Evolutionary conservation across 2,888 invertebrate species (phyloP), one percentile per base, ranked within the genome.

Genomic region (Oxystoma pomonae): DNA sequence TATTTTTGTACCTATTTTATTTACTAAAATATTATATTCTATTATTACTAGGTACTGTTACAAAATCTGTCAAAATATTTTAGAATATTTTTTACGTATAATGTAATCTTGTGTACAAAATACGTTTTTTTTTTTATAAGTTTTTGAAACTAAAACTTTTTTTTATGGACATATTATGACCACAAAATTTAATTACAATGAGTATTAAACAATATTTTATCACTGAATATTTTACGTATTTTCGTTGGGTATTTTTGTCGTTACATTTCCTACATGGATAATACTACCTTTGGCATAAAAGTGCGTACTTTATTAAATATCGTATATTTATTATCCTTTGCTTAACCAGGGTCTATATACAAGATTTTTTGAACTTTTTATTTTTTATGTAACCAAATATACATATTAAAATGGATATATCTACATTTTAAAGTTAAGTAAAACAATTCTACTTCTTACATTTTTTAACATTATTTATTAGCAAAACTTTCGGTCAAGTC

Each of bases 261-360:
- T n/a, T n/a, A n/a, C n/a, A n/a, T n/a, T 19, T 53, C 53, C 53
- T 53, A 78, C 77, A 79, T 78, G 78, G 80, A 79, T 78, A 78
- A 79, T 73, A 72, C 80, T 81, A 81, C 77, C 81, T 81, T 81
- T 81, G 81, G 81, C 81, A 80, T 80, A 77, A 79, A 78, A 78
- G 77, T 79, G 79, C 78, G 73, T 78, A 77, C 75, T 74, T 77
- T 77, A 76, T 76, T 74, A 75, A 74, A 75, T 78, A 78, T 80
- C 80, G 80, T 80, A 80, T 80, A 80, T 79, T 78, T 77, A 78
- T 80, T 80, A 80, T 80, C 80, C 80, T 77, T 73, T 73, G 66
- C 70, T 70, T 69, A 66, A 50, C 71, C 73, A 74, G 75, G 76
- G 74, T 75, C 72, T 77, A 78, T 78, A 71, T 77, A 78, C 77